Base-by-base conservation (phyloP, 2,797 vertebrate species). In the Lerista edwardsae region DNA sequence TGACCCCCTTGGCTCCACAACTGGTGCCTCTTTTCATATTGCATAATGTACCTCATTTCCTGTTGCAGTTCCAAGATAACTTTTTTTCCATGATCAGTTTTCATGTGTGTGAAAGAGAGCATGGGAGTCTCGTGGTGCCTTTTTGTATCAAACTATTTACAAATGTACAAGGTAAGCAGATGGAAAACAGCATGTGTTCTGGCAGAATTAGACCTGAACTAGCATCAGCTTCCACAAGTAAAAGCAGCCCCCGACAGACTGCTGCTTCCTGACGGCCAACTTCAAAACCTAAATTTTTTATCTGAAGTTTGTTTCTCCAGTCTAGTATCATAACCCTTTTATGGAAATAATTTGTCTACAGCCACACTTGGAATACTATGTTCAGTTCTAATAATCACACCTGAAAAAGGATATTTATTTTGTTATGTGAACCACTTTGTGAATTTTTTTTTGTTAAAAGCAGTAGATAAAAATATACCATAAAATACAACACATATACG, bases 81-180 rank as follows among this genome's bases (percentile, higher is more conserved):
- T 11, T 19, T 44, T 39, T 73, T 64, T 72, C 19, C 55, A 47
- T 72, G 31, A 62, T 51, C 19, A 47, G n/a, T 47, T 25, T 76
- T 3, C 57, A 11, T 47, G 11, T 11, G 11, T 47, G 44, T 47
- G 44, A 11, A 21, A 61, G 59, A 61, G 59, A 77, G 23, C 34
- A 68, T 61, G 39, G 27, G 68, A 71, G 21, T 71, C 29, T 59
- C 31, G 25, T n/a, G 41, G 65, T 41, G 23, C 51, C 6, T 61
- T 71, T 78, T 61, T n/a, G 44, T 31, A 84, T 61, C 44, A 44
- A 7, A 84, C n/a, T 79, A 72, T 72, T 47, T 72, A 72, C 41
- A 71, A 71, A 72, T 51, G n/a, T 61, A 36, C 83, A 36, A 39
- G 59, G 15, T 82, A 31, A 82, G 59, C 59, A 74, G 65, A 84